Percentiles rank a stretch among this genome's conserved stretches.
phyloP scores from a whole-genome alignment of 2,113 vertebrate genomes.

The Casuarius casuarius region DNA sequence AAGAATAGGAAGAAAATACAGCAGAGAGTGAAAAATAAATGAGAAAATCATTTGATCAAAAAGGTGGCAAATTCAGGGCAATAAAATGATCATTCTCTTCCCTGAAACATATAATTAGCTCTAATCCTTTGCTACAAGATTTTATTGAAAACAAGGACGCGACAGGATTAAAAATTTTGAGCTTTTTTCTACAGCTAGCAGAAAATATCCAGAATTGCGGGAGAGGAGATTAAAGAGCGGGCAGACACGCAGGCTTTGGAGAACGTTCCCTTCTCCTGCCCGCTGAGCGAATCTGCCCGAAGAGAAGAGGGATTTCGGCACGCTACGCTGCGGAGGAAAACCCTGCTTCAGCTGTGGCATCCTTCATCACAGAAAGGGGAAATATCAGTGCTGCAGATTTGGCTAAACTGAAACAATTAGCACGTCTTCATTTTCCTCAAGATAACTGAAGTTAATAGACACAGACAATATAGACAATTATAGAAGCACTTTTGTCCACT shows the following conservation, averaged over 20 bases:
- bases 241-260: not conserved
- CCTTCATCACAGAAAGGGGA: fast-evolving
- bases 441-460: fast-evolving
- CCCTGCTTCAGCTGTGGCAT: no score
- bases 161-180: not conserved
- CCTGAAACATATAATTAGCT: not conserved
- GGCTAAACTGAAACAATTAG: fast-evolving
- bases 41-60: not conserved
- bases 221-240: not conserved
- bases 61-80: not conserved
- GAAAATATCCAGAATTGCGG: fast-evolving
- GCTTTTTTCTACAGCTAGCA: not conserved
- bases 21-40: not conserved
- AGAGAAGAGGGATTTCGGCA: fast-evolving
- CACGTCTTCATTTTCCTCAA: fast-evolving
- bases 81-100: not conserved
- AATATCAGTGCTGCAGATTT: fast-evolving
- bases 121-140: not conserved
- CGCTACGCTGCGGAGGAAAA: not conserved
- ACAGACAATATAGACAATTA: not conserved
- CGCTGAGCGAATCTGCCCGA: fast-evolving
- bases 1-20: not conserved
- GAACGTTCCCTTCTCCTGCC: fast-evolving
- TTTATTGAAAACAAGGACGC: not conserved
- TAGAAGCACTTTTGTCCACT: not conserved